Evolutionary conservation across 1,140 invertebrate genomes (phyloP), one percentile per base, ranked within the genome.

Genomic region (Halesus radiatus): DNA sequence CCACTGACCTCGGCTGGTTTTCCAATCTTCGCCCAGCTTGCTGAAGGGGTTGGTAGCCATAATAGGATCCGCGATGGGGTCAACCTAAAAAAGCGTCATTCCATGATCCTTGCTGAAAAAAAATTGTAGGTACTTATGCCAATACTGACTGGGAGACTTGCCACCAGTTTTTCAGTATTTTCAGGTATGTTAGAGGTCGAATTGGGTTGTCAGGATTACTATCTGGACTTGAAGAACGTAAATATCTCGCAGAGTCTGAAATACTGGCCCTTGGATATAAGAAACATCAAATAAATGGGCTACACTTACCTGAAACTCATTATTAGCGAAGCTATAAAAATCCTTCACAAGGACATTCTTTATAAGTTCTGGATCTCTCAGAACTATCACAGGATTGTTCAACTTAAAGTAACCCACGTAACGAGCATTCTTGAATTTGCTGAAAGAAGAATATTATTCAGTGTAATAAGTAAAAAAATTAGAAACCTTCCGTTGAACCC

Each of bases 21-120:
- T 91, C 92, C 92, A 93, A 76, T 86, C 85, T 8, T 89, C 85
- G 20, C 87, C 90, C 29, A 84, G 84, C 10, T 87, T 79, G 22
- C 87, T 79, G 76, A 91, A 91, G 0, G 90, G 89, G 85, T 91
- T 91, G 4, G 84, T 74, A 0, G 80, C 83, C 18, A 86, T 84
- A 50, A 90, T 85, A 26, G 88, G 87, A 83, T 91, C 90, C 0
- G 84, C 76, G 58, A 87, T n/a, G 16, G 84, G 78, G 50, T 86
- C 85, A 26, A 87, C 77, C 52, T 87, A 13, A 45, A 45, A 1
- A 13, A 45, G 4, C n/a, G n/a, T n/a, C n/a, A n/a, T n/a, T n/a
- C n/a, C n/a, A n/a, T n/a, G n/a, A n/a, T n/a, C n/a, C n/a, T n/a
- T n/a, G n/a, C n/a, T n/a, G n/a, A n/a, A n/a, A n/a, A n/a, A n/a